Evolutionary conservation across 2,797 vertebrate species (phyloP).

Genomic region (Muscicapa striata): DNA sequence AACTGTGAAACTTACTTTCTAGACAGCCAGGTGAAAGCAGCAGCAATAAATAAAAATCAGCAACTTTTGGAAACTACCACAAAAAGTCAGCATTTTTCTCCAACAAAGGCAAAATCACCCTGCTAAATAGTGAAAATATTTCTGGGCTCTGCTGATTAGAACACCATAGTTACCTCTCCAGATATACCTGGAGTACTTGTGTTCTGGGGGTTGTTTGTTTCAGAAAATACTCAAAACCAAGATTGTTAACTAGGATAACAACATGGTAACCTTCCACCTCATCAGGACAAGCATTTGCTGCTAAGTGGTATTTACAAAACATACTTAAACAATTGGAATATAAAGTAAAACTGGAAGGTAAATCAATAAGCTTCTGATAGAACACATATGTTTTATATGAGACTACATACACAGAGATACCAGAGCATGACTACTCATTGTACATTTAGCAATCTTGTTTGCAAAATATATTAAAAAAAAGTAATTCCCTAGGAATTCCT

Average conservation of each 20-base stretch:
- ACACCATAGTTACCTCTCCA: neutral
- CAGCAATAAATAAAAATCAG: neutral
- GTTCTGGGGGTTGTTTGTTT: neutral
- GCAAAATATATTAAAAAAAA: neutral
- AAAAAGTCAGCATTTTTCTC: neutral
- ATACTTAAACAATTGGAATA: neutral
- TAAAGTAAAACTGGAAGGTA: neutral
- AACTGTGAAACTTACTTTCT: neutral
- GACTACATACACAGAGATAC: neutral
- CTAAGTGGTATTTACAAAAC: neutral
- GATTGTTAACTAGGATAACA: neutral
- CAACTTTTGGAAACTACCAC: neutral
- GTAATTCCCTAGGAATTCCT: neutral
- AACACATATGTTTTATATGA: neutral
- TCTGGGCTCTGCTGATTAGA: neutral
- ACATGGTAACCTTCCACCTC: neutral
- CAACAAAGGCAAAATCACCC: neutral
- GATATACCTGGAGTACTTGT: neutral
- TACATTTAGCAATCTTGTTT: neutral
- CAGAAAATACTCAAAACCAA: neutral
- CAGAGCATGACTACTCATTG: neutral
- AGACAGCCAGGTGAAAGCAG: neutral
- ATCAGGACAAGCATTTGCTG: neutral
- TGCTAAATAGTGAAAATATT: neutral
- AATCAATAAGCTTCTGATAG: neutral